Evolutionary conservation across 1,140 invertebrate genomes (phyloP).

Genomic region (Mylabris phalerata): DNA sequence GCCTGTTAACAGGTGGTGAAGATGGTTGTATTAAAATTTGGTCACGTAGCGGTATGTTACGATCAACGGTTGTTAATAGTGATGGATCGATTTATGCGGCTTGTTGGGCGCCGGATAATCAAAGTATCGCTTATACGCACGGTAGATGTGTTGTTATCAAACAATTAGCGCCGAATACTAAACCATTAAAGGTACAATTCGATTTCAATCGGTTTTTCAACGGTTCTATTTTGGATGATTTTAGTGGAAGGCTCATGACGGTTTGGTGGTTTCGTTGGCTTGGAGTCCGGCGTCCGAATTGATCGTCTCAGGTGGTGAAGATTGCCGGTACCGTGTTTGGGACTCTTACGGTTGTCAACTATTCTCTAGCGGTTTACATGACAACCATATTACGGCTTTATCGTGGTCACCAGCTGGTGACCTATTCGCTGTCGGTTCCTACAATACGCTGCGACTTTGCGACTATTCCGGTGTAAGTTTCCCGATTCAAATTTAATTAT

Average conservation of each 20-base stretch:
- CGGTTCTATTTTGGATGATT: constrained; percentile 32
- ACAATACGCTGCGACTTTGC: constrained; percentile 86
- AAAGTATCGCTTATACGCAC: constrained; percentile 76
- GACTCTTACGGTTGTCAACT: constrained; percentile 82
- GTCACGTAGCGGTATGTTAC: constrained; percentile 91
- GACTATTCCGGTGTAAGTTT: constrained; percentile 77
- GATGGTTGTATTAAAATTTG: constrained; percentile 95
- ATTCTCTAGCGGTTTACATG: constrained; percentile 73
- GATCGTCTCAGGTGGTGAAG: constrained; percentile 91
- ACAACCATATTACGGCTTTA: constrained; percentile 86
- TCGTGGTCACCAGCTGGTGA: constrained; percentile 88
- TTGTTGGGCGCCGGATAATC: constrained; percentile 82
- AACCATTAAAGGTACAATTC: constrained; percentile 64
- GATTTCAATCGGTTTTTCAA: not conserved
- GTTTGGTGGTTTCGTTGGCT: constrained; percentile 75
- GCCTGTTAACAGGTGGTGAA: constrained; percentile 90
- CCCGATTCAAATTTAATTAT: not conserved
- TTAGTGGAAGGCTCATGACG: constrained; percentile 96
- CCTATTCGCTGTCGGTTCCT: constrained; percentile 88
- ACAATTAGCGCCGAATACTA: constrained; percentile 81
- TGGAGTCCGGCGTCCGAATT: constrained; percentile 86
- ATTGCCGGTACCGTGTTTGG: constrained; percentile 94
- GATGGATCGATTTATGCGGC: constrained; percentile 73
- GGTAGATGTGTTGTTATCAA: constrained; percentile 82
- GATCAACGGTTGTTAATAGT: constrained; percentile 81